Conservation (phyloP, 2,888 invertebrate genomes). For the Macropis europaea region DNA sequence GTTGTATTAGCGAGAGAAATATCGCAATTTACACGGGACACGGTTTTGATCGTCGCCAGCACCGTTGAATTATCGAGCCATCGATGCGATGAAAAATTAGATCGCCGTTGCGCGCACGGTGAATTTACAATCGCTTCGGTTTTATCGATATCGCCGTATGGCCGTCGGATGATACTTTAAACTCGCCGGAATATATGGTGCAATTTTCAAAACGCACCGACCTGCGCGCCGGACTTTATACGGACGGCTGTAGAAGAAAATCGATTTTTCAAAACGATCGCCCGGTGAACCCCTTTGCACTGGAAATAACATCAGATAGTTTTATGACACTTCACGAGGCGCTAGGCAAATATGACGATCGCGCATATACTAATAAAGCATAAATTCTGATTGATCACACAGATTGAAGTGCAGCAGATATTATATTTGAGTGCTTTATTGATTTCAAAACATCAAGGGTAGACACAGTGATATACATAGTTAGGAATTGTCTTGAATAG, state of each 20-base stretch:
- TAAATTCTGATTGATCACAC: too few relatives aligned
- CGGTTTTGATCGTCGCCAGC: conserved; percentile 2
- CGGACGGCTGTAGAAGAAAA: background rate
- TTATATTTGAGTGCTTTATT: too few relatives aligned
- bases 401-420: too few relatives aligned
- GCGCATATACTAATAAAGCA: too few relatives aligned
- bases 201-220: conserved; percentile 15
- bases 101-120: background rate
- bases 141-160: conserved; percentile 13
- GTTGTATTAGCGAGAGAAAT: conserved; percentile 1
- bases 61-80: background rate
- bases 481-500: too few relatives aligned
- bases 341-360: too few relatives aligned
- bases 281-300: background rate
- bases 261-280: background rate
- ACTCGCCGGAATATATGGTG: background rate
- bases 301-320: too few relatives aligned
- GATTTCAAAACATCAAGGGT: too few relatives aligned
- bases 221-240: background rate
- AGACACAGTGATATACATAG: too few relatives aligned
- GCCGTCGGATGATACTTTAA: conserved; percentile 9
- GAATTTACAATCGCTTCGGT: conserved; percentile 27
- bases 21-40: background rate
- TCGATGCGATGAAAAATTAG: conserved; percentile 32
- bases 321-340: too few relatives aligned